Evolutionary conservation across 2,888 invertebrate species (phyloP), one percentile per base, ranked within the genome.

Genomic region (Sycophila texana): DNA sequence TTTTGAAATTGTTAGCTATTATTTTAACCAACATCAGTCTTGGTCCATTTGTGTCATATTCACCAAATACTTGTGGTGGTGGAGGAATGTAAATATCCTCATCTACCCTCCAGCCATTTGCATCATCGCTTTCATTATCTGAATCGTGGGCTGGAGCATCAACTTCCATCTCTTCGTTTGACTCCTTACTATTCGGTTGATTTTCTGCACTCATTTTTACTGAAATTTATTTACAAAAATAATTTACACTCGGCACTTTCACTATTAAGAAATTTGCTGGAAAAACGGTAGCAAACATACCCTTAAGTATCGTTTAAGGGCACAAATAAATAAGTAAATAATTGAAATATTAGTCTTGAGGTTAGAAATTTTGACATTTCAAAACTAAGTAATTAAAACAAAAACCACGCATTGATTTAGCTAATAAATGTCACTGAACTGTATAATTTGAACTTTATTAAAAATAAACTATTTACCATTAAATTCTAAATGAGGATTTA

Each of bases 1-100:
- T 99, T 91, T 99, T 99, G 89, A 99, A 99, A 90, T 99, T 98
- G 71, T 94, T 93, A 89, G 98, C 98, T 0, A 95, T 95, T 84
- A 99, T 99, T 85, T 96, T 94, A 1, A 95, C 94, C 74, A 99
- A 99, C 79, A 99, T 95, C 61, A 99, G 91, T 20, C 99, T 93
- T 0, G 97, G 96, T 0, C 96, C 97, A 60, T 92, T 94, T 13
- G 93, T 92, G 84, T 96, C 95, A 81, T 94, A 93, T 2, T 95
- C 94, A 73, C 94, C 93, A 2, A 94, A 93, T 0, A 94, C 94
- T 84, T 93, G 93, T 2, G 91, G 91, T 0, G 95, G 94, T 0
- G 96, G 95, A 0, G 97, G 97, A 84, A 97, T 96, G 84, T 95
- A 96, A 83, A 97, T 96, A 7, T 90, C 88, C 80, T 95, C 96